Conservation (phyloP, 2,113 vertebrate species). For the Macquaria australasica region DNA sequence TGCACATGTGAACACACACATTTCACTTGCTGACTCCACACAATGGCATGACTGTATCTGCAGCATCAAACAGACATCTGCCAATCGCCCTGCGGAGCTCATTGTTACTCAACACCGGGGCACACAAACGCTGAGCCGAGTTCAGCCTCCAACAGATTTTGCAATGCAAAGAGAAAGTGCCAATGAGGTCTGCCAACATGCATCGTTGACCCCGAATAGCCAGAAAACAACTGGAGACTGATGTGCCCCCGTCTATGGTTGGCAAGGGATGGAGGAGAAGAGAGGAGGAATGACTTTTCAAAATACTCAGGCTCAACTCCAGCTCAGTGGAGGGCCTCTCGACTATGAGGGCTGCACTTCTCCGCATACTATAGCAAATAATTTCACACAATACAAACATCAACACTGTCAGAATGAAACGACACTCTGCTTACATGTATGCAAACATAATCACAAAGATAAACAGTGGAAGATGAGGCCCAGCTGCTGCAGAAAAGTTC, state of each 20-base stretch:
- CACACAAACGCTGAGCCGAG: conserved; percentile 47
- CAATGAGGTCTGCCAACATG: conserved; percentile 57
- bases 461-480: conserved; percentile 47
- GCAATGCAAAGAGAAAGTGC: conserved; percentile 64
- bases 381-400: conserved; percentile 43
- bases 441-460: conserved; percentile 54
- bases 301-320: conserved; percentile 41
- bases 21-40: conserved; percentile 61
- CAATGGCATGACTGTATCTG: conserved; percentile 66
- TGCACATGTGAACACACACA: conserved; percentile 38
- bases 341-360: not conserved
- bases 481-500: conserved; percentile 24
- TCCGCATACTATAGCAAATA: conserved; percentile 33
- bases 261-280: conserved; percentile 17
- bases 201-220: conserved; percentile 57
- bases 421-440: conserved; percentile 25
- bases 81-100: conserved; percentile 66
- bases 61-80: conserved; percentile 63
- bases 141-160: conserved; percentile 54
- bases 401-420: not conserved
- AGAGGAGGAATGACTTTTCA: conserved; percentile 40
- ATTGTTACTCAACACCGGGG: conserved; percentile 60
- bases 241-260: conserved; percentile 7
- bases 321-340: conserved; percentile 13
- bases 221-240: conserved; percentile 56